Evolutionary conservation across 2,113 vertebrate species (phyloP), one percentile per base, ranked within the genome.

Genomic region (Mandrillus leucophaeus): DNA sequence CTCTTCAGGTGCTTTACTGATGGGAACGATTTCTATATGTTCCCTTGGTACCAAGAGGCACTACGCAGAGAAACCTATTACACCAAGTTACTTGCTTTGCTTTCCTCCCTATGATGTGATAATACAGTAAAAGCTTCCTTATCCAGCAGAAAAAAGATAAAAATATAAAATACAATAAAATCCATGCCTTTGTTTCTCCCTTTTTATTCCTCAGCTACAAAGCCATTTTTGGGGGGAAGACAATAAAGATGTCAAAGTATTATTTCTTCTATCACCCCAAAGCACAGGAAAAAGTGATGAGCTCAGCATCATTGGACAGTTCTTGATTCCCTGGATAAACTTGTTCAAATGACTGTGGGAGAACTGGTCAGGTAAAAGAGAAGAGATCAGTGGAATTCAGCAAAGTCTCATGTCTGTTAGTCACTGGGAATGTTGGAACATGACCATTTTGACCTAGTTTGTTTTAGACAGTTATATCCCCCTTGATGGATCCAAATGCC

Each of bases 1-100:
- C 95, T 94, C 70, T 90, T 22, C 66, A 97, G 96, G 96, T 97
- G 97, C 96, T 97, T 96, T 96, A 82, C 38, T 94, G 61, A 96
- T 94, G 90, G 88, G 81, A 94, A 78, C 85, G 80, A 52, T 85
- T 78, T 75, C 50, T 38, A 30, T 88, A 55, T 20, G 16, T 97
- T 97, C 90, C 93, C 89, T 68, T 86, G 45, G 38, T 88, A 94
- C 79, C 82, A 66, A 57, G 50, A 97, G 88, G 93, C 52, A 94
- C 81, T 92, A 68, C 57, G 73, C 57, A 88, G 87, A 61, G 85
- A 95, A 93, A 87, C 72, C 35, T 82, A 38, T 79, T 86, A 76
- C 45, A 94, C 52, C 79, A 76, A 82, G 88, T 95, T 96, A 93
- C 73, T 86, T 96, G 84, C 84, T 96, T 95, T 91, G 32, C 32